phyloP scores from a whole-genome alignment of 1,140 invertebrate genomes.

The Lerema accius region DNA sequence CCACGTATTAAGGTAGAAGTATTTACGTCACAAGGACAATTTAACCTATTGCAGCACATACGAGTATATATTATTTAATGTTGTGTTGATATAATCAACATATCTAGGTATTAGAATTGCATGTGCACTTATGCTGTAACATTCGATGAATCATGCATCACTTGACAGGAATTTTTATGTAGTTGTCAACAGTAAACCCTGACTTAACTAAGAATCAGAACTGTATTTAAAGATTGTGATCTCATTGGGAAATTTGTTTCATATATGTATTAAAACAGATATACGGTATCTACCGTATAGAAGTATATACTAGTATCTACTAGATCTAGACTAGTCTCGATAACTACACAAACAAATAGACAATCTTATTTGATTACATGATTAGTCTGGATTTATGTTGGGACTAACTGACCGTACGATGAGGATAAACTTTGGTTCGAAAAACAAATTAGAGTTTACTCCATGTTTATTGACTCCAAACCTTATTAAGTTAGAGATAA shows the following conservation, averaged over 20 bases:
- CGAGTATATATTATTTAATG: not conserved
- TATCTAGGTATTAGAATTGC: not conserved
- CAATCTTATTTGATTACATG: too few species aligned
- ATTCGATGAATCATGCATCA: not conserved
- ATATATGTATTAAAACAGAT: too few species aligned
- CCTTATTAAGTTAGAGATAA: too few species aligned
- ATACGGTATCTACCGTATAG: too few species aligned
- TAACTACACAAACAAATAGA: too few species aligned
- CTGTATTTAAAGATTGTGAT: not conserved
- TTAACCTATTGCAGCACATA: not conserved
- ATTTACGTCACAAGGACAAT: not conserved
- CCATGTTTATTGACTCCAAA: too few species aligned
- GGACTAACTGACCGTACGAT: too few species aligned
- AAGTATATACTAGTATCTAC: too few species aligned
- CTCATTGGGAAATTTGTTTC: not conserved
- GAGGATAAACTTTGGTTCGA: too few species aligned
- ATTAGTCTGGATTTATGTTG: too few species aligned
- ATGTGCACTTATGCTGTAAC: not conserved
- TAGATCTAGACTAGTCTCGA: too few species aligned
- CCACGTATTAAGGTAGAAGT: not conserved
- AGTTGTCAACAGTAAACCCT: not conserved
- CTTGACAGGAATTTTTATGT: not conserved
- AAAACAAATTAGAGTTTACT: too few species aligned
- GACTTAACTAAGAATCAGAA: not conserved
- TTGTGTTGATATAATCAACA: not conserved